Evolutionary conservation across 2,797 vertebrate species (phyloP).

Genomic region (Austrolebias charrua): DNA sequence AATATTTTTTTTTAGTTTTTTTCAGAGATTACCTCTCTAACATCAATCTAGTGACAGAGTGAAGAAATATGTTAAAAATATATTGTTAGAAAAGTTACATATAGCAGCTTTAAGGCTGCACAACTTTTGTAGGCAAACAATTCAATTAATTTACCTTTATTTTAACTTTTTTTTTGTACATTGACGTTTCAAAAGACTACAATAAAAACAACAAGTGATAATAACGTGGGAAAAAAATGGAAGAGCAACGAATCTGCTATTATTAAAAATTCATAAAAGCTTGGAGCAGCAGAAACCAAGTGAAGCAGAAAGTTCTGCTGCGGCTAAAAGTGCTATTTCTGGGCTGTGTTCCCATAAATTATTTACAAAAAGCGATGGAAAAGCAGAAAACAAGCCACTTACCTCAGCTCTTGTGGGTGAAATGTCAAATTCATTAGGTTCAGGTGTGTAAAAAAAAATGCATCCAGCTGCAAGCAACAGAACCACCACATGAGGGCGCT

Average conservation of each 20-base stretch:
- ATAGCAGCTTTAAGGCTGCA: too few species aligned
- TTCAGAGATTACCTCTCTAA: too few species aligned
- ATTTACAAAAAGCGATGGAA: conserved; percentile 44
- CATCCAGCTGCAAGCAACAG: conserved; percentile 1
- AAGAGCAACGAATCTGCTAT: background rate
- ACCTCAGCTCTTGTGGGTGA: conserved; percentile 11
- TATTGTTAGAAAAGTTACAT: too few species aligned
- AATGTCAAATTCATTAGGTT: conserved; percentile 27
- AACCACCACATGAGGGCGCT: conserved; percentile 57
- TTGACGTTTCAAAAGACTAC: background rate
- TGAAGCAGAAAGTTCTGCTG: conserved; percentile 3
- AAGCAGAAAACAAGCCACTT: conserved; percentile 27
- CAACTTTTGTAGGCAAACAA: too few species aligned
- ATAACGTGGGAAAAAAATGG: background rate
- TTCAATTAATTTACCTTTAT: too few species aligned
- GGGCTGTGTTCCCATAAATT: conserved; percentile 44
- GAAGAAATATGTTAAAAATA: too few species aligned
- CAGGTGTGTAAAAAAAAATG: conserved; percentile 48
- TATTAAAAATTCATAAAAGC: conserved; percentile 46
- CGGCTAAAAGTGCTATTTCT: conserved; percentile 54
- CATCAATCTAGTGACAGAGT: too few species aligned
- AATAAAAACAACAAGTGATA: background rate
- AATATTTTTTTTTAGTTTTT: too few species aligned
- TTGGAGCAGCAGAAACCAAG: conserved; percentile 21
- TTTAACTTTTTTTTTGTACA: too few species aligned